Conservation (phyloP, 2,888 invertebrate genomes). For the Eupithecia subumbrata region DNA sequence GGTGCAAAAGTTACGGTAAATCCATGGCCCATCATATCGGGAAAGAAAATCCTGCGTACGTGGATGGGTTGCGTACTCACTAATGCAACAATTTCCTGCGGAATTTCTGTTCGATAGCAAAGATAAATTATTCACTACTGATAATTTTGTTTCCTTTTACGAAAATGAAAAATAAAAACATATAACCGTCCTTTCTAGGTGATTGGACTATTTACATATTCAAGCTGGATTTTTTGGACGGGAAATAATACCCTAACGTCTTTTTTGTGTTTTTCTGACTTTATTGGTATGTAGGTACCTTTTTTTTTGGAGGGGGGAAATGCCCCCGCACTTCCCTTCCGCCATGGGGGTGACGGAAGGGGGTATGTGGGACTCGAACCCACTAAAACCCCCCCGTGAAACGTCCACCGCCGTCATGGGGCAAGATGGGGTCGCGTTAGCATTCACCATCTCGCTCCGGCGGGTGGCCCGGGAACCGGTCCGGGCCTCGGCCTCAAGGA, state of each 20-base stretch:
- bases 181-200: neutral
- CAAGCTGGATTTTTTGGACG: neutral
- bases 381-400: too few relatives aligned
- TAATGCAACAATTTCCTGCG: neutral
- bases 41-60: neutral
- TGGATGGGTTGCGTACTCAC: neutral
- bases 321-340: too few relatives aligned
- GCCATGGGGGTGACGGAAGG: too few relatives aligned
- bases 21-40: neutral
- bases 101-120: neutral
- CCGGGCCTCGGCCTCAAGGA: too few relatives aligned
- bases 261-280: neutral
- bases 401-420: too few relatives aligned
- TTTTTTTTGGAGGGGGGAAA: too few relatives aligned
- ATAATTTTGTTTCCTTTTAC: neutral
- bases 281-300: too few relatives aligned
- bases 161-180: neutral
- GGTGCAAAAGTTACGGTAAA: neutral
- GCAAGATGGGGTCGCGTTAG: too few relatives aligned
- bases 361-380: too few relatives aligned
- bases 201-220: neutral
- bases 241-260: neutral
- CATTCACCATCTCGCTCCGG: too few relatives aligned
- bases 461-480: too few relatives aligned
- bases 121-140: neutral